Percentiles rank a stretch among this genome's conserved stretches.
Evolutionary conservation across 2,888 invertebrate genomes (phyloP).

Genomic region (Automeris io): DNA sequence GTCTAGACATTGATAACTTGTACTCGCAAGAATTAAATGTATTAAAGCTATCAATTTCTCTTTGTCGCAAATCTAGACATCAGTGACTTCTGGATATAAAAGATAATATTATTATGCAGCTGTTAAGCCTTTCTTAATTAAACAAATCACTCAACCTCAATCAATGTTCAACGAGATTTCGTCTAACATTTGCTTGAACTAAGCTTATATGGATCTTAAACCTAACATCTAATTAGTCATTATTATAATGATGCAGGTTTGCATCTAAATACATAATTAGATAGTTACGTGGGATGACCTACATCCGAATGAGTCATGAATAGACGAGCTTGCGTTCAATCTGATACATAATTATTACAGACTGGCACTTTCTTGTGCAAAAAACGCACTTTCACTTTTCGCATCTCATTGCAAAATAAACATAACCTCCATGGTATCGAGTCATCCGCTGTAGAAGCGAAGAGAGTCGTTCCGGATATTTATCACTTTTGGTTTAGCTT

Average conservation of each 20-base stretch:
- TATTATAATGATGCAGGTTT: background rate
- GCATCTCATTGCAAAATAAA: constrained; percentile 62
- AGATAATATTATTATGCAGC: too few species aligned
- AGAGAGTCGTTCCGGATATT: constrained; percentile 30
- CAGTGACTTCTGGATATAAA: too few species aligned
- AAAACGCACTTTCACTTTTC: constrained; percentile 63
- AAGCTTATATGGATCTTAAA: background rate
- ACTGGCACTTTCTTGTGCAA: constrained; percentile 53
- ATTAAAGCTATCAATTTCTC: too few species aligned
- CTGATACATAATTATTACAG: constrained; percentile 27
- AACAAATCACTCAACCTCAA: too few species aligned
- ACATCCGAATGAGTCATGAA: constrained; percentile 21
- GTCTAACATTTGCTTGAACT: too few species aligned
- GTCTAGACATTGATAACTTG: too few species aligned
- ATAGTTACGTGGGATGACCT: constrained; percentile 7
- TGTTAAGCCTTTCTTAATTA: too few species aligned
- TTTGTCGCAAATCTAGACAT: too few species aligned
- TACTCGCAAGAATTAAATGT: too few species aligned
- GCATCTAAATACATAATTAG: background rate
- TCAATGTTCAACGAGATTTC: too few species aligned
- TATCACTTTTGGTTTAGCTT: constrained; percentile 35
- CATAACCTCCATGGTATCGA: constrained; percentile 44
- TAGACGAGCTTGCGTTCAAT: constrained; percentile 21
- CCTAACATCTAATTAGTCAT: background rate
- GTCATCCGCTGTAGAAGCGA: constrained; percentile 22